These are phyloP conservation scores for Willowsia nigromaculata DNA, from an alignment of 2,888 invertebrate genomes.

Conservation along the genomic window DNA sequence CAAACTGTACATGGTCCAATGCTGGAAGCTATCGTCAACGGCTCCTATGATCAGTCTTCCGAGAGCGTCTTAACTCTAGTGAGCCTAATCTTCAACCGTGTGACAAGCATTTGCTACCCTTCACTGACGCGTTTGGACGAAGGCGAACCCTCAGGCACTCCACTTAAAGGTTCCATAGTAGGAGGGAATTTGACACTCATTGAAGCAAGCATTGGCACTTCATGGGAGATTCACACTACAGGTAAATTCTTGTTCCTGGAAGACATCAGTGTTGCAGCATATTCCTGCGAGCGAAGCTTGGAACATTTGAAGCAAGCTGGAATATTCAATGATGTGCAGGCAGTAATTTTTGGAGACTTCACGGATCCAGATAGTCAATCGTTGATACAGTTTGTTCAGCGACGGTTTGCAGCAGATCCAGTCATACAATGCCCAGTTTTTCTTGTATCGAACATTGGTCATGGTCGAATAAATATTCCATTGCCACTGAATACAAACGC, in stretches of 20 bases:
- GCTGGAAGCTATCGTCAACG: constrained; percentile 71
- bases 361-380: constrained; percentile 54
- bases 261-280: constrained; percentile 71
- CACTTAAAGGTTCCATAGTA: constrained; percentile 47
- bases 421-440: constrained; percentile 69
- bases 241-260: constrained; percentile 69
- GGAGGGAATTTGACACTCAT: constrained; percentile 71
- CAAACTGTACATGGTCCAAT: constrained; percentile 69
- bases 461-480: constrained; percentile 66
- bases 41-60: constrained; percentile 62
- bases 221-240: constrained; percentile 59
- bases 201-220: constrained; percentile 67
- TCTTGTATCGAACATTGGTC: constrained; percentile 65
- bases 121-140: constrained; percentile 56
- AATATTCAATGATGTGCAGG: constrained; percentile 50
- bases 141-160: not conserved
- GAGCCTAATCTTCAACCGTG: constrained; percentile 50
- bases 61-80: constrained; percentile 50
- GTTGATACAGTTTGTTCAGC: constrained; percentile 58
- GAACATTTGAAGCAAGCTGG: constrained; percentile 71
- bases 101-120: constrained; percentile 50
- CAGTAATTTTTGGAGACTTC: constrained; percentile 74
- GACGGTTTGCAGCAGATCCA: constrained; percentile 64
- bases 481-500: constrained; percentile 67
- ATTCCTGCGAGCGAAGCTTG: constrained; percentile 68